Base-by-base conservation (phyloP, 1,140 invertebrate genomes). In the Danaus melanippus region DNA sequence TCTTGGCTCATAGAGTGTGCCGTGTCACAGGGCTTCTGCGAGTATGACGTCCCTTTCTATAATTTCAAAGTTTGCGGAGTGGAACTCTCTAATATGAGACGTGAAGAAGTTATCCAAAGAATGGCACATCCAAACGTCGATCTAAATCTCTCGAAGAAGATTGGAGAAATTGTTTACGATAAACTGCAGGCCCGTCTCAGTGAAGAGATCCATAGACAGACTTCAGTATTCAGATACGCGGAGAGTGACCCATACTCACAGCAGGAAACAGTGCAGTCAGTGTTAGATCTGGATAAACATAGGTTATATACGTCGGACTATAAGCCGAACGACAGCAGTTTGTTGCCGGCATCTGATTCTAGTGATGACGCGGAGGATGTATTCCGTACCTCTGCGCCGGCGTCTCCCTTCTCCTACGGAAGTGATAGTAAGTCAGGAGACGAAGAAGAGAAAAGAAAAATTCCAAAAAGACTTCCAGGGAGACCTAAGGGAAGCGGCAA, bases 1-100 rank as follows among this genome's bases (percentile, higher is more conserved):
- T 84, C 85, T 48, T 90, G 89, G 89, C 62, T 90, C 17, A 80
- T 88, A 53, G 88, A 85, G 39, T 86, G 87, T 1, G 86, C 65
- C 44, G 44, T 64, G 10, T 64, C 85, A 63, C 84, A 66, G 75
- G 88, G 61, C 62, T 87, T 71, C 69, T 80, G 51, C 79, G 89
- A 79, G 65, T 85, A 66, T 44, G 79, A 84, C 15, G 56, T 84
- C 7, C 81, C 71, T 56, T 86, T 58, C 75, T 88, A 68, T 76
- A 89, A 73, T 74, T 89, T 69, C 76, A 85, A 67, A 15, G 74
- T 90, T 8, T 68, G 84, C 1, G 90, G 90, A 4, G 66, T 80
- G 49, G 84, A 88, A 40, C 64, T 90, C 5, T 62, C 84, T 17
- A 71, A 57, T 8, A 78, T 90, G 63, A 83, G 79, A 5, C 72